Evolutionary conservation across 92 coral and sea anemone genomes (phyloP).

Genomic region (Paramuricea clavata): DNA sequence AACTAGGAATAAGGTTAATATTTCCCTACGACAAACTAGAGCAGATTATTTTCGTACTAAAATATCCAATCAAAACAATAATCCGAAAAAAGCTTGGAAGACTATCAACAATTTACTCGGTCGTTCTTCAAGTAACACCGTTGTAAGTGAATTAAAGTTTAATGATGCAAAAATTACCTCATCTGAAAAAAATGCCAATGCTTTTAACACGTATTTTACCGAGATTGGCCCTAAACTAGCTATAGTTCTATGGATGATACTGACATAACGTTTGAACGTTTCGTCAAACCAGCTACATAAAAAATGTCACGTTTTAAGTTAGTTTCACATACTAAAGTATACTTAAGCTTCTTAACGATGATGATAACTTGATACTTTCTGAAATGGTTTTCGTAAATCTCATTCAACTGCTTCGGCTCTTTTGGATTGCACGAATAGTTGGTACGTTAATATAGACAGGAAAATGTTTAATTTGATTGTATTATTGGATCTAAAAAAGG

Average conservation of each 20-base stretch:
- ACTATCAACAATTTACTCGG: slow-evolving; percentile 46
- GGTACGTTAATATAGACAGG: too few relatives aligned
- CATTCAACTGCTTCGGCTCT: too few relatives aligned
- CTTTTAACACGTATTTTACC: background rate
- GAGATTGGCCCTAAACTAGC: background rate
- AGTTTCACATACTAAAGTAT: background rate
- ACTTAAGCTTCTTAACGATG: too few relatives aligned
- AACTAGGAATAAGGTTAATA: background rate
- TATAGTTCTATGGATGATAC: background rate
- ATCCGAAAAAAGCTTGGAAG: slow-evolving; percentile 38
- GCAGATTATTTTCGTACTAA: slow-evolving; percentile 10
- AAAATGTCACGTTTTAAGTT: background rate
- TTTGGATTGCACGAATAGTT: too few relatives aligned
- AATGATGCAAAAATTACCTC: slow-evolving; percentile 10
- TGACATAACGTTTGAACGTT: background rate
- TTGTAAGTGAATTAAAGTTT: slow-evolving; percentile 37
- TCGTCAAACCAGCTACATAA: background rate
- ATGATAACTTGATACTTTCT: too few relatives aligned
- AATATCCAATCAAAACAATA: background rate
- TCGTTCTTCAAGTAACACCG: slow-evolving; percentile 1
- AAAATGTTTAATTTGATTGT: too few relatives aligned
- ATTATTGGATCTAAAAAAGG: too few relatives aligned
- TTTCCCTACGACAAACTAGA: background rate
- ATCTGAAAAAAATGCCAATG: background rate
- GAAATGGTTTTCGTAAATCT: too few relatives aligned